Evolutionary conservation across 2,888 invertebrate genomes (phyloP), one percentile per base, ranked within the genome.

Genomic region (Malacosoma neustria): DNA sequence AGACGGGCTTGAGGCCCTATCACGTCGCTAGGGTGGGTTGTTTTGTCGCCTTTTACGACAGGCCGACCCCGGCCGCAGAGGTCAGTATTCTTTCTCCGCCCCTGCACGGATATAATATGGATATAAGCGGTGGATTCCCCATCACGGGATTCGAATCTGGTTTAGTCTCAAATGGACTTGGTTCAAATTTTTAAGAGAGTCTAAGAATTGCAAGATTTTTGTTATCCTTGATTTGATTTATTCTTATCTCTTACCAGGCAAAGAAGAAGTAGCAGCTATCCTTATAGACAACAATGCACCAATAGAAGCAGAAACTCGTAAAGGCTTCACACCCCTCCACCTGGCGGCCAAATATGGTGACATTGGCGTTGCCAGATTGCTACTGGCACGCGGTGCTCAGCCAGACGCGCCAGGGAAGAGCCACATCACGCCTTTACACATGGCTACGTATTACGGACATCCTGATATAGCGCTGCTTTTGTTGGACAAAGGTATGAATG

Each of bases 301-400:
- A 32, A 89, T 96, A 37, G 92, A 93, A 48, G 92, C 96, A 1
- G 92, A 96, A n/a, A 99, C 98, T 4, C 97, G 97, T 57, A 95
- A 95, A 86, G 97, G 98, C 6, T 98, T 99, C 85, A 97, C 98
- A 0, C 98, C 99, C 1, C 89, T 99, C 4, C 99, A 99, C 84
- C 89, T 99, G 39, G 98, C 98, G 3, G 94, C 97, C 32, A 99
- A 99, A 72, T 98, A 99, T 72, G 98, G 98, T n/a, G 95, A 96
- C 69, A 90, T 94, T 41, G 92, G 93, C 46, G 94, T 98, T 1
- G 97, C 96, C 0, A 88, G 93, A 43, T 87, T 98, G 40, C 84
- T 99, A 37, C 82, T 99, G 37, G 93, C 96, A 55, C 90, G 94
- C 42, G 96, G 95, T 15, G 96, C 97, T 9, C 91, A 93, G 31